A percentile compares a stretch with the other conserved stretches of the same genome.
Evolutionary conservation across 37 sponge, comb jelly and placozoan genomes (phyloP).

Genomic region (Aphrocallistes beatrix): DNA sequence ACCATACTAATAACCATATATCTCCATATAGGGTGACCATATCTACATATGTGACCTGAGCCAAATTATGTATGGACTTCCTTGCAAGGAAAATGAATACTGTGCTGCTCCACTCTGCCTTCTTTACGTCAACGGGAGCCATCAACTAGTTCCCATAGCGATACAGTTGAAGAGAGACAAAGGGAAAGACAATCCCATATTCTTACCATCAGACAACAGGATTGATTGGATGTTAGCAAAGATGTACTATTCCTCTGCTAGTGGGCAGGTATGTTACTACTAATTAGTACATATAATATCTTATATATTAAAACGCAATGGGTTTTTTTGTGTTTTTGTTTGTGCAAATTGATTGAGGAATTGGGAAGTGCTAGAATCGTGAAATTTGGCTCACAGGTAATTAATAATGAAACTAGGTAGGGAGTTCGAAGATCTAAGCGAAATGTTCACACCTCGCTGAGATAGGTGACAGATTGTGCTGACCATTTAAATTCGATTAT

Average conservation of each 20-base stretch:
- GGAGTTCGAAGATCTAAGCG: no score
- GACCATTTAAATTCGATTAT: no score
- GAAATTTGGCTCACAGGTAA: no score
- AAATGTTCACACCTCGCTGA: no score
- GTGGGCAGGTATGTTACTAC: no score
- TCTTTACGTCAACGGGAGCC: slow-evolving; percentile 29
- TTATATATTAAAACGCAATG: background rate
- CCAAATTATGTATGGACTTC: slow-evolving; percentile 30
- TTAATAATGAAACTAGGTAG: no score
- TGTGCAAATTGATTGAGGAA: no score
- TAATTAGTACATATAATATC: background rate
- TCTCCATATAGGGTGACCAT: slow-evolving; percentile 38
- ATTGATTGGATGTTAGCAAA: slow-evolving; percentile 61
- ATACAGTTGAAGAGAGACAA: slow-evolving; percentile 47
- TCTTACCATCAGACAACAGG: slow-evolving; percentile 41
- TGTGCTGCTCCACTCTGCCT: slow-evolving; percentile 45
- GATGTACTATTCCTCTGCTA: slow-evolving; percentile 39
- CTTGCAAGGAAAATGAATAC: slow-evolving; percentile 19
- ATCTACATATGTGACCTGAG: slow-evolving; percentile 49
- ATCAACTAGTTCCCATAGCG: slow-evolving; percentile 42
- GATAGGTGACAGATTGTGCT: no score
- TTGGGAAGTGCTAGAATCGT: no score
- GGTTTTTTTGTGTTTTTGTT: no score
- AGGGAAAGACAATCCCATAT: slow-evolving; percentile 42
- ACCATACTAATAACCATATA: no score